These are phyloP conservation scores for Beris morrisii DNA, from an alignment of 2,888 invertebrate species.

Conservation along the genomic window DNA sequence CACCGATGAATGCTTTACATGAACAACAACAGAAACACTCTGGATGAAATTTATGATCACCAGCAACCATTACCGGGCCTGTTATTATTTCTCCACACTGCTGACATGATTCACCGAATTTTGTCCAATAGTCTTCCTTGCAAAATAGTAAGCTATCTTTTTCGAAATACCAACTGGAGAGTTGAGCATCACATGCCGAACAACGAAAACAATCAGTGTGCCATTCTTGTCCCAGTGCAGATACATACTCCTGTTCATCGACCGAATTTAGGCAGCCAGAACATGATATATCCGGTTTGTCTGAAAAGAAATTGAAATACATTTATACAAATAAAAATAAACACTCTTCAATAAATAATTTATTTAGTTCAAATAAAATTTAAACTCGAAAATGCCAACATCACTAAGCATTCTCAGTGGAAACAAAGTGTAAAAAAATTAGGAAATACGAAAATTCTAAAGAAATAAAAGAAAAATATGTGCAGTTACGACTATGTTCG, in stretches of 20 bases:
- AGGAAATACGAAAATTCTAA: too few species aligned
- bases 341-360: too few species aligned
- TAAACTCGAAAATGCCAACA: too few species aligned
- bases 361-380: too few species aligned
- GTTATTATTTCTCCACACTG: slow-evolving; percentile 69
- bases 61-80: slow-evolving; percentile 93
- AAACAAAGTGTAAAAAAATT: too few species aligned
- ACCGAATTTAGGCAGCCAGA: slow-evolving; percentile 48
- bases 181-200: slow-evolving; percentile 81
- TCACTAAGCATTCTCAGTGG: too few species aligned
- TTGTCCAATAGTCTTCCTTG: slow-evolving; percentile 83
- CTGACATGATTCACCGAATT: slow-evolving; percentile 87
- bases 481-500: too few species aligned
- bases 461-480: too few species aligned
- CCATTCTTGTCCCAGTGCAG: slow-evolving; percentile 83
- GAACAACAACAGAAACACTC: slow-evolving; percentile 89
- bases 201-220: slow-evolving; percentile 91
- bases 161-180: slow-evolving; percentile 92
- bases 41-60: slow-evolving; percentile 93
- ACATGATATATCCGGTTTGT: slow-evolving; percentile 41
- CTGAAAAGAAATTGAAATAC: slow-evolving; percentile 18
- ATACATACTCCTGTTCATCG: slow-evolving; percentile 71
- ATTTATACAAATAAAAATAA: neutral
- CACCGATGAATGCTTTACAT: slow-evolving; percentile 83
- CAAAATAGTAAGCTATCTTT: slow-evolving; percentile 88